Conservation (phyloP, 2,113 vertebrate genomes). For the Setophaga coronata region DNA sequence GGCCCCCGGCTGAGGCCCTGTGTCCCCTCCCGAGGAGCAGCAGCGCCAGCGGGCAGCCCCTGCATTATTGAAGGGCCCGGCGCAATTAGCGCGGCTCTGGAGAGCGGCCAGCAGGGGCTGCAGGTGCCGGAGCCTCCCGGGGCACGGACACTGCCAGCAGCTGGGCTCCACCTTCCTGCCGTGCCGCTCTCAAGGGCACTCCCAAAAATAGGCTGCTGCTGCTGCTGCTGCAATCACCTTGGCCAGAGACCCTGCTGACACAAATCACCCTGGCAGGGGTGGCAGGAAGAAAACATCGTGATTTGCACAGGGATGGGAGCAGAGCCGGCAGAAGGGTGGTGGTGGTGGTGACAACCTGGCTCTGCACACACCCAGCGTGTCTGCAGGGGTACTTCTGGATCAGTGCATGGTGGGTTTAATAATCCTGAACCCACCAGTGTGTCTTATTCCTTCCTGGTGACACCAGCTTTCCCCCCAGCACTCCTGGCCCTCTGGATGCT, state of each 20-base stretch:
- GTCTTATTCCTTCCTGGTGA: not conserved
- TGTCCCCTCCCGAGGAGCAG: not conserved
- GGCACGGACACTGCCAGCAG: not conserved
- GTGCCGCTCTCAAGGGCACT: slow-evolving; percentile 12
- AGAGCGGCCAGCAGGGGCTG: not conserved
- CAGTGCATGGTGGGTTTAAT: not conserved
- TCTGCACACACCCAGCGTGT: not conserved
- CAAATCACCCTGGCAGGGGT: slow-evolving; percentile 28
- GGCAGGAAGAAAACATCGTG: not conserved
- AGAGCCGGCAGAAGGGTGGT: not conserved
- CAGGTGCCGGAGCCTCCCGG: not conserved
- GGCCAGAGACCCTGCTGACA: slow-evolving; percentile 54
- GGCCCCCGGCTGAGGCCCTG: not conserved
- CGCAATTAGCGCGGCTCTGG: not conserved
- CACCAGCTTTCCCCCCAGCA: not conserved
- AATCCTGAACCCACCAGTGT: not conserved
- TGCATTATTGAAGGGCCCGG: not conserved
- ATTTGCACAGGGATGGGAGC: not conserved
- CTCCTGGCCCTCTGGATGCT: not conserved
- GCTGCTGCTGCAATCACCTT: slow-evolving; percentile 54
- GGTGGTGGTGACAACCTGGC: not conserved
- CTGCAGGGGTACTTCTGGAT: not conserved
- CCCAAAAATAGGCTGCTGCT: slow-evolving; percentile 49
- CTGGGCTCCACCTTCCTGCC: slow-evolving; percentile 17
- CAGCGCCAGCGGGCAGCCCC: not conserved